phyloP scores from a whole-genome alignment of 2,888 invertebrate species.

The Anthrax anthrax region DNA sequence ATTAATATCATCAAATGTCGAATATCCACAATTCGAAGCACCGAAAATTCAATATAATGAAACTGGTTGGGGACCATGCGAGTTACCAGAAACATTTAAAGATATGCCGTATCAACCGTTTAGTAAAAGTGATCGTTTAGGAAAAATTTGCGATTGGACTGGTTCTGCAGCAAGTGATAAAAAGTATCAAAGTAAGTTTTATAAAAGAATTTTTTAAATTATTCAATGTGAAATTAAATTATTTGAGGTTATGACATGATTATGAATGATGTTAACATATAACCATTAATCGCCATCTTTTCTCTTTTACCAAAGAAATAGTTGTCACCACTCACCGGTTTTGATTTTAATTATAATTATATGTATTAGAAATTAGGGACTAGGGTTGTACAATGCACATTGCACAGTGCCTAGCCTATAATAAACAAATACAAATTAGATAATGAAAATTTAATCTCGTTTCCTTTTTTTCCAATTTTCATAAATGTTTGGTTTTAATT shows the following conservation, averaged over 20 bases:
- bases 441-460: no score
- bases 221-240: background rate
- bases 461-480: constrained; percentile 12
- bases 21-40: constrained; percentile 23
- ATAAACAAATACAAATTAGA: no score
- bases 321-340: no score
- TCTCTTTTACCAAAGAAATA: no score
- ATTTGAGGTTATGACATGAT: background rate
- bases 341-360: no score
- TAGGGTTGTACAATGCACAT: no score
- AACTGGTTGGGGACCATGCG: constrained; percentile 91
- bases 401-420: no score
- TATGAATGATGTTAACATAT: no score
- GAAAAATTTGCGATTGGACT: constrained; percentile 99
- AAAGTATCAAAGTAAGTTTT: constrained; percentile 70
- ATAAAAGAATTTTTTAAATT: background rate
- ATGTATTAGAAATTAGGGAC: no score
- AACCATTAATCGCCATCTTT: no score
- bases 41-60: constrained; percentile 31
- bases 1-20: constrained; percentile 23
- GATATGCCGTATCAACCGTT: constrained; percentile 88
- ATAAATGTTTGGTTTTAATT: no score
- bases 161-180: constrained; percentile 84
- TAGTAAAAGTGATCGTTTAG: constrained; percentile 94
- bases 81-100: constrained; percentile 76